phyloP scores from a whole-genome alignment of 2,797 vertebrate genomes.

The Centropyge bicolor region DNA sequence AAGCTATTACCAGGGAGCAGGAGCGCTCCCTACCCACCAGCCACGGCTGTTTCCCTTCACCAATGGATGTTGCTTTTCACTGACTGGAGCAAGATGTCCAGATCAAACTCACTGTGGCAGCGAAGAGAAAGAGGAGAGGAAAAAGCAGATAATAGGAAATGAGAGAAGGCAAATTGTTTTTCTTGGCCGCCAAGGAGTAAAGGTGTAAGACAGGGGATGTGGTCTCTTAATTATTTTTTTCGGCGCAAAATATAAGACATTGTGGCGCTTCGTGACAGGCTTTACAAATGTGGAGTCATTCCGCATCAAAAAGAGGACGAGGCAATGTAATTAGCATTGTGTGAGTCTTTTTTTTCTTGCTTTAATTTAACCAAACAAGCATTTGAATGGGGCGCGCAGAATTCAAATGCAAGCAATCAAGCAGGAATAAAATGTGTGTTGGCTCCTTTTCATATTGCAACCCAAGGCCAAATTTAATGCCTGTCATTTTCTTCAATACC shows the following conservation, averaged over 20 bases:
- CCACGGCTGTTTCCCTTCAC: conserved; percentile 56
- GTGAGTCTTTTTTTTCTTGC: not conserved
- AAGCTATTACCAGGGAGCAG: conserved; percentile 82
- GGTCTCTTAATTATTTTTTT: conserved; percentile 36
- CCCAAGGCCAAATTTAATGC: conserved; percentile 59
- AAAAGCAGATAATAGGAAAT: conserved; percentile 28
- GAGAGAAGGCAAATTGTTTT: conserved; percentile 35
- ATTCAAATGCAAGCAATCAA: conserved; percentile 54
- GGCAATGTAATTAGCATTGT: conserved; percentile 34
- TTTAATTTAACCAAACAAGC: conserved; percentile 43
- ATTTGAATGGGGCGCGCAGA: conserved; percentile 25
- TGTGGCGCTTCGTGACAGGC: not conserved
- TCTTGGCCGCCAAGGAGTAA: conserved; percentile 13
- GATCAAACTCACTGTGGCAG: conserved; percentile 64
- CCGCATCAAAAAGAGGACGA: conserved; percentile 19
- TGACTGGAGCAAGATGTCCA: conserved; percentile 75
- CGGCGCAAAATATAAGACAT: not conserved
- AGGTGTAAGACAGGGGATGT: not conserved
- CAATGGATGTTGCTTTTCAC: conserved; percentile 63
- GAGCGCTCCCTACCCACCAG: conserved; percentile 67
- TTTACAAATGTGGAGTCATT: conserved; percentile 31
- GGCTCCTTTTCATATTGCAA: conserved; percentile 43
- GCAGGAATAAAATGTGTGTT: conserved; percentile 38
- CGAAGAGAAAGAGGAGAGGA: conserved; percentile 11
- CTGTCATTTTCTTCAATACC: conserved; percentile 63